These are phyloP conservation scores for Chromis chromis DNA, from an alignment of 2,797 vertebrate species.

Conservation along the genomic window DNA sequence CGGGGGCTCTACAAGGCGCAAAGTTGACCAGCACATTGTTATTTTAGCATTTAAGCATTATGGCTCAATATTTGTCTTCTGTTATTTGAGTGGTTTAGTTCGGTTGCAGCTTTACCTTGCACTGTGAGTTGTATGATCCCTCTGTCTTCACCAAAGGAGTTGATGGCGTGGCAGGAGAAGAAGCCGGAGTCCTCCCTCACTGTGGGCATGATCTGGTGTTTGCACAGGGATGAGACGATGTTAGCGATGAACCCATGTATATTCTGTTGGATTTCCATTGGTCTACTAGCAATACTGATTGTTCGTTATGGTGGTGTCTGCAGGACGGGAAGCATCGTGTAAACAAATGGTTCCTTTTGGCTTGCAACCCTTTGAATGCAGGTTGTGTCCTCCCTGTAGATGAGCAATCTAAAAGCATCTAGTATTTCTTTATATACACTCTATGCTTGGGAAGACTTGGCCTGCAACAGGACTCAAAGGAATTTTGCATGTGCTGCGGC, in stretches of 20 bases:
- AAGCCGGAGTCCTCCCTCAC: conserved; percentile 98
- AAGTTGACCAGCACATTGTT: not conserved
- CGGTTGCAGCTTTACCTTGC: conserved; percentile 87
- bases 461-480: not conserved
- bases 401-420: not conserved
- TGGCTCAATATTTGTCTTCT: not conserved
- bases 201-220: conserved; percentile 92
- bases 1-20: conserved; percentile 88
- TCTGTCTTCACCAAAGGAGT: conserved; percentile 97
- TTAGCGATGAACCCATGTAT: not conserved
- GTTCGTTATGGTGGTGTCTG: no score
- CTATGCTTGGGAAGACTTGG: not conserved
- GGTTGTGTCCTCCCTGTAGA: no score
- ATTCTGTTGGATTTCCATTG: not conserved
- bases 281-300: not conserved
- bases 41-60: not conserved
- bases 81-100: not conserved
- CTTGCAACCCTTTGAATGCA: not conserved
- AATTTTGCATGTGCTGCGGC: not conserved
- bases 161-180: conserved; percentile 98
- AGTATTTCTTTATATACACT: not conserved
- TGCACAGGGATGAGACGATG: not conserved
- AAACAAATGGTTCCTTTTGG: not conserved
- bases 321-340: no score
- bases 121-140: conserved; percentile 99